A percentile compares a stretch with the other conserved stretches of the same genome.
Evolutionary conservation across 1,140 invertebrate species (phyloP).

Genomic region (Neuroterus valhalla): DNA sequence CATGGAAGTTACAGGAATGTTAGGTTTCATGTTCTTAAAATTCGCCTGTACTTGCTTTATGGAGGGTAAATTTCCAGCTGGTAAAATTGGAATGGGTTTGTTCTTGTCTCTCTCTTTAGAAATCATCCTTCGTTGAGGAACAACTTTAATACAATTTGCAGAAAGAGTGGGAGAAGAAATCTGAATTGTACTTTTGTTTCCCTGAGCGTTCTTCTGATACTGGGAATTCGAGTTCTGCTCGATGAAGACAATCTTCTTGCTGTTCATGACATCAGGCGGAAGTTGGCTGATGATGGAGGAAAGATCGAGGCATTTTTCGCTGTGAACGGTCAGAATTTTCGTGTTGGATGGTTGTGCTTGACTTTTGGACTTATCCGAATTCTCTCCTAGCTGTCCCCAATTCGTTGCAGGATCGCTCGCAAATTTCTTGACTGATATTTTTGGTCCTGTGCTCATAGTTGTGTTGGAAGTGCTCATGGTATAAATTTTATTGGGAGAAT

Average conservation of each 20-base stretch:
- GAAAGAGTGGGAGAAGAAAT: neutral
- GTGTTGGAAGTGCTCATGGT: slow-evolving; percentile 3
- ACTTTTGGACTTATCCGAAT: neutral
- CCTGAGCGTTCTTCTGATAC: neutral
- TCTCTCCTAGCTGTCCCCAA: slow-evolving; percentile 1
- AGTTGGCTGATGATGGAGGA: slow-evolving; percentile 57
- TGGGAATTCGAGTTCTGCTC: slow-evolving; percentile 45
- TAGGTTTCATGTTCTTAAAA: neutral
- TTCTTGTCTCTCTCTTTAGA: neutral
- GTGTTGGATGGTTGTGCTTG: slow-evolving; percentile 33
- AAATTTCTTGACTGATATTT: slow-evolving; percentile 58
- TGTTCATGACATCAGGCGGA: slow-evolving; percentile 52
- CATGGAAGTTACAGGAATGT: no score
- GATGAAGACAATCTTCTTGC: slow-evolving; percentile 60
- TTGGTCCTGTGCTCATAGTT: slow-evolving; percentile 34
- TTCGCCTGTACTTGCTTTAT: neutral
- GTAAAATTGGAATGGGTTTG: neutral
- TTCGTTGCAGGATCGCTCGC: slow-evolving; percentile 45
- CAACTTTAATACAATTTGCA: slow-evolving; percentile 2
- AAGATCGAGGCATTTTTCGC: slow-evolving; percentile 53
- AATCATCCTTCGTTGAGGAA: neutral
- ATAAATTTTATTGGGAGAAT: neutral
- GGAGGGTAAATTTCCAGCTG: neutral
- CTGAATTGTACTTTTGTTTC: neutral
- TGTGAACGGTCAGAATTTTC: slow-evolving; percentile 57